phyloP scores from a whole-genome alignment of 1,140 invertebrate species.

The Varroa destructor region DNA sequence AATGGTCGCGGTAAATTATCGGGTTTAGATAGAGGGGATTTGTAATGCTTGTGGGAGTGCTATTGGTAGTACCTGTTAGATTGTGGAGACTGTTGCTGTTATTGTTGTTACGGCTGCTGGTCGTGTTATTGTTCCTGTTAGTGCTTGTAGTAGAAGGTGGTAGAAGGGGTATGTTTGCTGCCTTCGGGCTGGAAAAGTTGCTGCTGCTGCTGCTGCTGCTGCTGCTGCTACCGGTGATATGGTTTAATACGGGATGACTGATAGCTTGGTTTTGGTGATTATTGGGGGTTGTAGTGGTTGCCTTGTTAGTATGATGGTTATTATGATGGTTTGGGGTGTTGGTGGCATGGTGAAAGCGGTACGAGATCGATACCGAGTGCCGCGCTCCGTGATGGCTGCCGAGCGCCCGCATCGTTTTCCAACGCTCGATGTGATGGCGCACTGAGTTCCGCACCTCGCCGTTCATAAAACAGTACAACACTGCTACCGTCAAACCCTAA shows the following conservation, averaged over 20 bases:
- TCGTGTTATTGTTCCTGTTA: too few species aligned
- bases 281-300: too few species aligned
- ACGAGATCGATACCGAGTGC: slow-evolving; percentile 28
- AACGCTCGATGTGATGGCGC: slow-evolving; percentile 61
- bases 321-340: slow-evolving; percentile 14
- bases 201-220: neutral
- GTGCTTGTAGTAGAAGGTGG: too few species aligned
- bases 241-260: neutral
- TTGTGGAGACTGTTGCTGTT: too few species aligned
- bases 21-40: too few species aligned
- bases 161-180: too few species aligned
- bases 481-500: slow-evolving; percentile 69
- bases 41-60: too few species aligned
- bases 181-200: too few species aligned
- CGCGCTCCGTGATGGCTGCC: slow-evolving; percentile 28
- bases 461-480: slow-evolving; percentile 74
- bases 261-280: too few species aligned
- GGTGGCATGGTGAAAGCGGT: slow-evolving; percentile 22
- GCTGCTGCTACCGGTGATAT: neutral
- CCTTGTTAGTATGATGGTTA: neutral
- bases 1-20: too few species aligned
- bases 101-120: too few species aligned
- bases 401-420: slow-evolving; percentile 48
- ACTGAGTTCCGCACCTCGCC: slow-evolving; percentile 73
- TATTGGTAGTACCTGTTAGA: too few species aligned